Base-by-base conservation (phyloP, 2,888 invertebrate genomes). In the Digitonthophagus gazella region DNA sequence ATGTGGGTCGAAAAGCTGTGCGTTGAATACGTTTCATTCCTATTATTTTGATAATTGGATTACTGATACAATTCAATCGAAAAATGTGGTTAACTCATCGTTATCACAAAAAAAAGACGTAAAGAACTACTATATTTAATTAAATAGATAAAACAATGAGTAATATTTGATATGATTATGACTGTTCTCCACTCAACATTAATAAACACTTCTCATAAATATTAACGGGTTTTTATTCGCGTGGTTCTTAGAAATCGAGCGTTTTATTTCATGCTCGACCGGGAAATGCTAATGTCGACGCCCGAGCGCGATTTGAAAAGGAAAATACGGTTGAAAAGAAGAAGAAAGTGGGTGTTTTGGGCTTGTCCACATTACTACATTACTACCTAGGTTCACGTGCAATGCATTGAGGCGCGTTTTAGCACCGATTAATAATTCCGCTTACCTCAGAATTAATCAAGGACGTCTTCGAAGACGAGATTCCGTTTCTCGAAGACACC, bases 381-480 rank as follows among this genome's bases (percentile, higher is more conserved):
- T 22, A 22, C 6, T 44, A 44, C 28, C 28, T 44, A 44, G 28
- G 28, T 44, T 44, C 28, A 44, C 28, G 28, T 44, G 28, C 28
- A 5, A 44, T 11, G 6, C 28, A 11, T 44, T 44, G 28, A 44
- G 28, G 28, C 28, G 28, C 28, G 28, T 44, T 44, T 44, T 44
- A 16, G 6, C 57, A 6, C 1, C 57, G 14, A 57, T 61, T 61
- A 20, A 61, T 19, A 18, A 20, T 2, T 18, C 18, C 61, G 79
- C 80, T 80, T 76, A 82, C 83, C 73, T 82, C 82, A 68, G 81
- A 77, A 72, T 79, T 79, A 70, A 81, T 80, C 68, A 81, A 77
- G 58, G 80, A 76, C 63, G 78, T 77, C 72, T 81, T 81, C 54
- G 82, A 79, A 61, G 81, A 75, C 63, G 80, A 77, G 72, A 82